Percentiles rank a stretch among this genome's conserved stretches.
These are phyloP conservation scores for Drosophila persimilis DNA, from an alignment of 1,140 invertebrate genomes.

Conservation along the genomic window DNA sequence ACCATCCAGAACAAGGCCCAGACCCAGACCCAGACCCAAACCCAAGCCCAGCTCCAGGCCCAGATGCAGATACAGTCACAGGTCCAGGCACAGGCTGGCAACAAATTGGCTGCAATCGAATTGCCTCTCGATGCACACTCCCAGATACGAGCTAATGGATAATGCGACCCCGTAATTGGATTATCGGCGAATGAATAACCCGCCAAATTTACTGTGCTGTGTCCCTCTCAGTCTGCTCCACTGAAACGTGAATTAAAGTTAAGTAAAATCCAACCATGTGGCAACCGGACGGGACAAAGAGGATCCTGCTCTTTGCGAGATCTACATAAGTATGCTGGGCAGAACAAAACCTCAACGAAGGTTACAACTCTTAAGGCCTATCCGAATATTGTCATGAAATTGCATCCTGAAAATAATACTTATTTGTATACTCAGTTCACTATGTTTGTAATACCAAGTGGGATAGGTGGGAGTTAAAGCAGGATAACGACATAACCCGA, in stretches of 20 bases:
- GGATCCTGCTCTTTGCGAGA: no score
- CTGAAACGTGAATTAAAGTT: slow-evolving; percentile 41
- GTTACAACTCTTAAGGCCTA: no score
- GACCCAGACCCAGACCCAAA: neutral
- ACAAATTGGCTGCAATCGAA: slow-evolving; percentile 53
- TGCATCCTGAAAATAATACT: no score
- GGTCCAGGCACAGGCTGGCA: slow-evolving; percentile 12
- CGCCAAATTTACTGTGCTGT: slow-evolving; percentile 21
- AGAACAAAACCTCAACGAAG: no score
- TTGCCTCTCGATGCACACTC: slow-evolving; percentile 32
- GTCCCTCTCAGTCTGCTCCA: neutral
- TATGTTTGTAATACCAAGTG: neutral
- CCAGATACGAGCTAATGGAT: slow-evolving; percentile 56
- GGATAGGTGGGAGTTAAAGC: no score
- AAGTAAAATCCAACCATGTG: slow-evolving; percentile 12
- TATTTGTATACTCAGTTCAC: no score
- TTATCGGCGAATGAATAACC: slow-evolving; percentile 50
- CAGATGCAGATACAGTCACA: neutral
- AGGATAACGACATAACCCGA: no score
- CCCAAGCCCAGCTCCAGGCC: no score
- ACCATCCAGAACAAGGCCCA: slow-evolving; percentile 12
- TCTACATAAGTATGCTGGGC: no score
- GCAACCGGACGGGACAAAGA: neutral
- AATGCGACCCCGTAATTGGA: slow-evolving; percentile 66
- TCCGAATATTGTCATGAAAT: no score